phyloP scores from a whole-genome alignment of 2,888 invertebrate species.

The Alentia gelatinosa region DNA sequence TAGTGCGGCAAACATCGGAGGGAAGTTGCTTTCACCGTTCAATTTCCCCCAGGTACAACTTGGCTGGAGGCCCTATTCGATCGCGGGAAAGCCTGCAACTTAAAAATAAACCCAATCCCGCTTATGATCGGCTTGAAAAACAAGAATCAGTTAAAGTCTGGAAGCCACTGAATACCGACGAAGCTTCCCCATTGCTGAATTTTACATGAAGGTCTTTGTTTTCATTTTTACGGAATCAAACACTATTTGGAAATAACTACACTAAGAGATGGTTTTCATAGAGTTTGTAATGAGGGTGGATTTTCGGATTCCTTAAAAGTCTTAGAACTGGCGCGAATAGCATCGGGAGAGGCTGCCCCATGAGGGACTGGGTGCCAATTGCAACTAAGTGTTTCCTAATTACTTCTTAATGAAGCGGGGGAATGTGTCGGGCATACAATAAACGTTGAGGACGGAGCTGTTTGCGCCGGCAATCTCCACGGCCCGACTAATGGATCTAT shows the following conservation, averaged over 20 bases:
- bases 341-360: background rate
- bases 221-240: too few relatives aligned
- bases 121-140: background rate
- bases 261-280: too few relatives aligned
- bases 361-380: background rate
- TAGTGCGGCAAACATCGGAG: background rate
- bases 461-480: background rate
- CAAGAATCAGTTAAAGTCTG: background rate
- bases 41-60: background rate
- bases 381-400: conserved; percentile 25
- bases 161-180: too few relatives aligned
- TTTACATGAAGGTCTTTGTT: too few relatives aligned
- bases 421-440: background rate
- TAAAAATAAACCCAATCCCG: background rate
- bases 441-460: background rate
- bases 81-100: background rate
- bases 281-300: too few relatives aligned
- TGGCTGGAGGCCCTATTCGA: background rate
- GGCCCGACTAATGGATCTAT: background rate
- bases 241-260: too few relatives aligned
- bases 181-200: too few relatives aligned
- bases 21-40: background rate
- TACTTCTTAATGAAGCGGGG: background rate
- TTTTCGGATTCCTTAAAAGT: background rate
- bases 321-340: background rate